Percentiles rank a stretch among this genome's conserved stretches.
Conservation (phyloP, 2,113 vertebrate species). For the Actinemys pallida region DNA sequence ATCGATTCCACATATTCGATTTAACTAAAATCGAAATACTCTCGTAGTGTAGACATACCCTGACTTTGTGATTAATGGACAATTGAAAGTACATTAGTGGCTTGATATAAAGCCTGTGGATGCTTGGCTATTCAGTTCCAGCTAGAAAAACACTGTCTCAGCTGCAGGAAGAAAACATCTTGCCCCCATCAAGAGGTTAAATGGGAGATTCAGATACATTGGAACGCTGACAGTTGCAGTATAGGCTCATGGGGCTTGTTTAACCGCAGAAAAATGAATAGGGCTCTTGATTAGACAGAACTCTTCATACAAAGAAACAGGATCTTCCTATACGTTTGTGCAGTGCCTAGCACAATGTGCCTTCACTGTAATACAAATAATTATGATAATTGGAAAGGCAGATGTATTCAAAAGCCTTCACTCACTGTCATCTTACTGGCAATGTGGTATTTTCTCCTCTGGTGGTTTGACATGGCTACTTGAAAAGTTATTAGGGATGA, state of each 20-base stretch:
- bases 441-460: not conserved
- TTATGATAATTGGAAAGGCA: not conserved
- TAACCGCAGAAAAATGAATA: not conserved
- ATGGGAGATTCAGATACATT: not conserved
- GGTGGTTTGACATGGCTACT: not conserved
- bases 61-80: constrained; percentile 58
- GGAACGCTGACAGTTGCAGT: constrained; percentile 18
- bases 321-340: not conserved
- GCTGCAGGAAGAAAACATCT: constrained; percentile 49
- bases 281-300: not conserved
- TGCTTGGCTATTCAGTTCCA: not conserved
- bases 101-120: constrained; percentile 37
- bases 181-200: constrained; percentile 4
- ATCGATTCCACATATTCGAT: no score
- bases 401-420: not conserved
- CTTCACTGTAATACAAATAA: not conserved
- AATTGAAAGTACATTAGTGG: constrained; percentile 36
- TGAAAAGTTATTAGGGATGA: not conserved
- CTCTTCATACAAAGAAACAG: not conserved
- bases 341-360: constrained; percentile 18
- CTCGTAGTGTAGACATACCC: no score
- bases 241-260: not conserved
- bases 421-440: not conserved
- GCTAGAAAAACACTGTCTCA: constrained; percentile 18
- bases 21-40: no score